Evolutionary conservation across 2,888 invertebrate genomes (phyloP).

Genomic region (Dendrolimus houi): DNA sequence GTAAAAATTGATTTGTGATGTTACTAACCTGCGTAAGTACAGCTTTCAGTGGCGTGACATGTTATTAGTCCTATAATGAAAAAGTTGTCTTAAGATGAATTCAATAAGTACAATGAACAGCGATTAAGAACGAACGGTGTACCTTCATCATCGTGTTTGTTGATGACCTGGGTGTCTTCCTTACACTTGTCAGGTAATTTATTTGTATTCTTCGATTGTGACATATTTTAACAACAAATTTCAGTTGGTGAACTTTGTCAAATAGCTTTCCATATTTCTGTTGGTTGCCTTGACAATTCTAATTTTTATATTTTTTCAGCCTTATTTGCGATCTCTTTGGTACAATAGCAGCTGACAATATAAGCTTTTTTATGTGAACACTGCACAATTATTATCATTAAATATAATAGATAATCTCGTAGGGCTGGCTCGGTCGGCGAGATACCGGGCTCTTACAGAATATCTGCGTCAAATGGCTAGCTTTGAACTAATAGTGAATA

Average conservation of each 20-base stretch:
- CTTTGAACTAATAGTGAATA: too few relatives aligned
- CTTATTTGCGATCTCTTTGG: not conserved
- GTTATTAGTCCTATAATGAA: not conserved
- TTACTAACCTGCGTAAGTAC: constrained; percentile 57
- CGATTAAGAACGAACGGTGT: constrained; percentile 7
- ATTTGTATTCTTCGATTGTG: constrained; percentile 60
- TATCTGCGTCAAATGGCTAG: too few relatives aligned
- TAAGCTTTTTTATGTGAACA: too few relatives aligned
- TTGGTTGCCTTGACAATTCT: constrained; percentile 46
- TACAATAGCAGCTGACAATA: too few relatives aligned
- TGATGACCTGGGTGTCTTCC: constrained; percentile 35
- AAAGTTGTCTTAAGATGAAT: too few relatives aligned
- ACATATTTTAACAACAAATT: constrained; percentile 73
- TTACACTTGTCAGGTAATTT: constrained; percentile 58
- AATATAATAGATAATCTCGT: too few relatives aligned
- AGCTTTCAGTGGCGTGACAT: constrained; percentile 41
- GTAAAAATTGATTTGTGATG: too few relatives aligned
- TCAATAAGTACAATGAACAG: too few relatives aligned
- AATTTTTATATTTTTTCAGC: constrained; percentile 41
- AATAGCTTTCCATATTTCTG: constrained; percentile 62
- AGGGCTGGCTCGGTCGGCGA: too few relatives aligned
- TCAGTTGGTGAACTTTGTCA: constrained; percentile 65
- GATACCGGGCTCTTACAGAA: too few relatives aligned
- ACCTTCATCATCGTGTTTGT: constrained; percentile 49
- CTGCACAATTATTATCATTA: too few relatives aligned